Evolutionary conservation across 2,113 vertebrate genomes (phyloP).

Genomic region (Psettodes erumei): DNA sequence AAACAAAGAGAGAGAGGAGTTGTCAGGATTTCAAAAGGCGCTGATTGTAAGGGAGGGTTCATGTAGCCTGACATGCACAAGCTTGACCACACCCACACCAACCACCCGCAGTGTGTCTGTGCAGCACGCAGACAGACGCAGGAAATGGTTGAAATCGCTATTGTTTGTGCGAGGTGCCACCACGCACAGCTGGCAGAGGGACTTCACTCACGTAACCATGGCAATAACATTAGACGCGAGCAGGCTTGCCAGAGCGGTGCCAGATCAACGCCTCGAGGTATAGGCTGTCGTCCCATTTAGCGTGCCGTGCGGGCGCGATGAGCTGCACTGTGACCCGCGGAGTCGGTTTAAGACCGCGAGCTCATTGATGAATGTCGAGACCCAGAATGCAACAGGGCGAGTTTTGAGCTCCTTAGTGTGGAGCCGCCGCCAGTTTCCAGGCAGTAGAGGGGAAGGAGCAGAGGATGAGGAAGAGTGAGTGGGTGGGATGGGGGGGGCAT

Average conservation of each 20-base stretch:
- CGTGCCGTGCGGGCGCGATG: conserved; percentile 9
- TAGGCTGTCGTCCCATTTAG: conserved; percentile 20
- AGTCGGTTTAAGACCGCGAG: conserved; percentile 35
- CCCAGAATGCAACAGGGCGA: conserved; percentile 35
- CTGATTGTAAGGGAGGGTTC: conserved; percentile 16
- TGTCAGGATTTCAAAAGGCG: conserved; percentile 37
- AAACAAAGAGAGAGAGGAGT: conserved; percentile 24
- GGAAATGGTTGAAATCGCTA: conserved; percentile 17
- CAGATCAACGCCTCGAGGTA: conserved; percentile 35
- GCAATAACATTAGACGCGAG: conserved; percentile 15
- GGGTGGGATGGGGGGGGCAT: conserved; percentile 61
- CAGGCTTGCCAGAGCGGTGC: conserved; percentile 31
- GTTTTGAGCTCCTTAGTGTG: conserved; percentile 15
- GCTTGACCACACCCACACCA: conserved; percentile 16
- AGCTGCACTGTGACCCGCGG: conserved; percentile 37
- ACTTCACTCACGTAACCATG: conserved; percentile 38
- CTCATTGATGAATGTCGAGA: conserved; percentile 37
- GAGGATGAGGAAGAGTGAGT: conserved; percentile 47
- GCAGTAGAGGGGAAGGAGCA: conserved; percentile 6
- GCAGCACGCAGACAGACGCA: not conserved
- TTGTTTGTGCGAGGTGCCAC: conserved; percentile 27
- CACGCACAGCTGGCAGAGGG: conserved; percentile 12
- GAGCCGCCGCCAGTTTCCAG: conserved; percentile 38
- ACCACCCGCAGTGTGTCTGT: conserved; percentile 5
- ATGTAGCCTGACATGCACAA: conserved; percentile 16